Evolutionary conservation across 2,113 vertebrate genomes (phyloP).

Genomic region (Clupea harengus): DNA sequence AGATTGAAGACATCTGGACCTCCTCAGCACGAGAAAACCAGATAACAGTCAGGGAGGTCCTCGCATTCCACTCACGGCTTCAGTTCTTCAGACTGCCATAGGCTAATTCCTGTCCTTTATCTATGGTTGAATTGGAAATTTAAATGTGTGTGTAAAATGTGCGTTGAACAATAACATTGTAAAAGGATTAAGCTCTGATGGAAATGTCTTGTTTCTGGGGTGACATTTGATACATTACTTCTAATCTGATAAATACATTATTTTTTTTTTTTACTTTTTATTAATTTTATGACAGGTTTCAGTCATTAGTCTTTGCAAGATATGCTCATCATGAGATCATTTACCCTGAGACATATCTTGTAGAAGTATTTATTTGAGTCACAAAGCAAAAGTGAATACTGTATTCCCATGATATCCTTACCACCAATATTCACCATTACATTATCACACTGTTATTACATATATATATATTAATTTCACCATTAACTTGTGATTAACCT

Average conservation of each 20-base stretch:
- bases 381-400: not conserved
- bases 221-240: not conserved
- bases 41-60: not conserved
- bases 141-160: not conserved
- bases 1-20: not conserved
- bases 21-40: not conserved
- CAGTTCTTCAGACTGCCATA: not conserved
- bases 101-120: not conserved
- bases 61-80: not conserved
- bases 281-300: not conserved
- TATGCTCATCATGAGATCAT: not conserved
- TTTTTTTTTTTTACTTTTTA: too few relatives aligned
- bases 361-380: not conserved
- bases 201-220: not conserved
- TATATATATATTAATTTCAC: not conserved
- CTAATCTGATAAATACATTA: too few relatives aligned
- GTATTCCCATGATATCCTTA: not conserved
- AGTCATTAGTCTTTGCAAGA: not conserved
- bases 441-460: not conserved
- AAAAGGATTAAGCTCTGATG: not conserved
- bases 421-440: not conserved
- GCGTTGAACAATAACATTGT: not conserved
- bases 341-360: not conserved
- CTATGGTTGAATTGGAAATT: not conserved
- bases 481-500: not conserved